Evolutionary conservation across 2,797 vertebrate genomes (phyloP), one percentile per base, ranked within the genome.

Genomic region (Borostomias antarcticus): DNA sequence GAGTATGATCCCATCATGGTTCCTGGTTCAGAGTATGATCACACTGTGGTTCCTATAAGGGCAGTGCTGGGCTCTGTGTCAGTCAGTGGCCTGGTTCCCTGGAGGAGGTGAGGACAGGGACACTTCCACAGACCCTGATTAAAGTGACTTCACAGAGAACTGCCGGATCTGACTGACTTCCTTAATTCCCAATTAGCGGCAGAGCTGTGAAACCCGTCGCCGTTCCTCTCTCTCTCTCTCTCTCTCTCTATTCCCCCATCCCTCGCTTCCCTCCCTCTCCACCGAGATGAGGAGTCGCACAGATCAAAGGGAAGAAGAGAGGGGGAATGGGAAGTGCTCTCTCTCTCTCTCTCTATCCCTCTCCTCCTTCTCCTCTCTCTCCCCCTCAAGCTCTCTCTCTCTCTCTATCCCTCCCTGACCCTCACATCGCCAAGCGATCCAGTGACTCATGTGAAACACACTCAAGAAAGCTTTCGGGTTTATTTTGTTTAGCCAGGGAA

Each of bases 291-390:
- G 71, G 69, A 83, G 81, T 87, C 77, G 63, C 32, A 2, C 64
- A 86, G 87, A 89, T 88, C 79, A 88, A 87, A 89, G 80, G 40
- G 73, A 79, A 75, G 75, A 72, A 74, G 62, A 66, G 72, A 78
- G 73, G 77, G 62, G 69, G 76, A 71, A 58, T 21, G 17, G 7
- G 26, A 17, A 2, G 17, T 7, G n/a, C 3, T 8, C 56, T 35
- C 32, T 9, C 53, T n/a, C n/a, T 45, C 53, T n/a, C 23, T 13
- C 28, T 35, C 32, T 3, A 1, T 35, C 32, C 19, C n/a, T 11
- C 30, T 1, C 54, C n/a, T 9, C 17, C 28, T n/a, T 29, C 13
- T 15, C 4, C 29, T 2, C 28, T 28, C 54, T 23, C 19, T 11
- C 33, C 7, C 13, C 40, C 40, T 43, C 15, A 11, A 11, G 15